These are phyloP conservation scores for Adela reaumurella DNA, from an alignment of 2,888 invertebrate species.

Conservation along the genomic window DNA sequence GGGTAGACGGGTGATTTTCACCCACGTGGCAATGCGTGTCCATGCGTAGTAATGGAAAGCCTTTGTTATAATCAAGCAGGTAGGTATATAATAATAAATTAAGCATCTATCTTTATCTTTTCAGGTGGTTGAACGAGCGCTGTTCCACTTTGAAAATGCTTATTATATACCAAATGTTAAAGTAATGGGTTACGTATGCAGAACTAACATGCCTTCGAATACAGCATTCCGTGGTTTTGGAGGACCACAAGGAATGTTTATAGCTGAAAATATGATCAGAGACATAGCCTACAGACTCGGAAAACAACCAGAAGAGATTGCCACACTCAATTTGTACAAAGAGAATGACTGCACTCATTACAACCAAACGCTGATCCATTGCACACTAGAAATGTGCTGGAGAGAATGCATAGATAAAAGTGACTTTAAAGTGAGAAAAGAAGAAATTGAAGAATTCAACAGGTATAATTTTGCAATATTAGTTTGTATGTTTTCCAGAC, in stretches of 20 bases:
- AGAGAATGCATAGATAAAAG: slow-evolving; percentile 69
- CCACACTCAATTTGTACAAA: slow-evolving; percentile 71
- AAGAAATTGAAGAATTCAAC: slow-evolving; percentile 66
- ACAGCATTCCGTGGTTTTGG: slow-evolving; percentile 94
- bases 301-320: slow-evolving; percentile 62
- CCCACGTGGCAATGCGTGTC: too few relatives aligned
- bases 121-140: slow-evolving; percentile 77
- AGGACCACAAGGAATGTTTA: slow-evolving; percentile 88
- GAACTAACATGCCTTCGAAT: slow-evolving; percentile 87
- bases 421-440: slow-evolving; percentile 57
- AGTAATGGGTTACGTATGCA: slow-evolving; percentile 71
- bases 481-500: too few relatives aligned
- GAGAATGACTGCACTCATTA: slow-evolving; percentile 78
- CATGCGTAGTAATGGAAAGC: too few relatives aligned
- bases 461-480: too few relatives aligned
- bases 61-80: too few relatives aligned
- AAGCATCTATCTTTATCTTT: too few relatives aligned
- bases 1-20: too few relatives aligned
- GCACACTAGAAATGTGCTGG: slow-evolving; percentile 76
- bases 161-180: slow-evolving; percentile 75
- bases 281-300: slow-evolving; percentile 70
- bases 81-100: too few relatives aligned
- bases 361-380: slow-evolving; percentile 67
- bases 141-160: slow-evolving; percentile 80
- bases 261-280: slow-evolving; percentile 73